These are phyloP conservation scores for Hipparchia sbordonii DNA, from an alignment of 2,888 invertebrate genomes.

Conservation along the genomic window DNA sequence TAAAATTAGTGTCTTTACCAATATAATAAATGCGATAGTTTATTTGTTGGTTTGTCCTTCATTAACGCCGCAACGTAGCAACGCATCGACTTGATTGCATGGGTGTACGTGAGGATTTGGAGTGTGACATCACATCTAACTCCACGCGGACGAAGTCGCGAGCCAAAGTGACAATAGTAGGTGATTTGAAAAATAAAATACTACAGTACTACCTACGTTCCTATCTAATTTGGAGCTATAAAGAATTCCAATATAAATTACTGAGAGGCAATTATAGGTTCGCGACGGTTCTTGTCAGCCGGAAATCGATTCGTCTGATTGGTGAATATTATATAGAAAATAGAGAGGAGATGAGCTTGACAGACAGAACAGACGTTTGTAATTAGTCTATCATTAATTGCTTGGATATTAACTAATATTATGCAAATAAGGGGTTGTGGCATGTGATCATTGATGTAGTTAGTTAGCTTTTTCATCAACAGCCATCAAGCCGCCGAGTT, in stretches of 20 bases:
- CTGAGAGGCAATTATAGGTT: neutral
- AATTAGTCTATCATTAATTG: conserved; percentile 16
- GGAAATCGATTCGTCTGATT: conserved; percentile 45
- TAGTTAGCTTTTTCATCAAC: no score
- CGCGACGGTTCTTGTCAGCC: conserved; percentile 31
- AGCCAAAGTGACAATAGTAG: neutral
- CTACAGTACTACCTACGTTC: neutral
- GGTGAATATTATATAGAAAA: conserved; percentile 44
- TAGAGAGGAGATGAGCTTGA: conserved; percentile 35
- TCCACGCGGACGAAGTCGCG: no score
- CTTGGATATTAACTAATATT: neutral
- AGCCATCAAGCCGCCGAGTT: no score
- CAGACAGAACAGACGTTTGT: neutral
- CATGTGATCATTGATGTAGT: no score
- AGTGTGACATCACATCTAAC: no score
- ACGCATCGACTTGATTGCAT: no score
- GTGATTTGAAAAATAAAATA: neutral
- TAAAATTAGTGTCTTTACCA: no score
- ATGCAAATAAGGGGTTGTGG: neutral
- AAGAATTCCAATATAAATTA: conserved; percentile 14
- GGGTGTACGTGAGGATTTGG: no score
- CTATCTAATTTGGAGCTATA: neutral
- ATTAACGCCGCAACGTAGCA: no score
- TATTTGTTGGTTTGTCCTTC: no score
- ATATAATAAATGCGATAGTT: no score